Base-by-base conservation (phyloP, 2,797 vertebrate genomes). In the Bucorvus abyssinicus region DNA sequence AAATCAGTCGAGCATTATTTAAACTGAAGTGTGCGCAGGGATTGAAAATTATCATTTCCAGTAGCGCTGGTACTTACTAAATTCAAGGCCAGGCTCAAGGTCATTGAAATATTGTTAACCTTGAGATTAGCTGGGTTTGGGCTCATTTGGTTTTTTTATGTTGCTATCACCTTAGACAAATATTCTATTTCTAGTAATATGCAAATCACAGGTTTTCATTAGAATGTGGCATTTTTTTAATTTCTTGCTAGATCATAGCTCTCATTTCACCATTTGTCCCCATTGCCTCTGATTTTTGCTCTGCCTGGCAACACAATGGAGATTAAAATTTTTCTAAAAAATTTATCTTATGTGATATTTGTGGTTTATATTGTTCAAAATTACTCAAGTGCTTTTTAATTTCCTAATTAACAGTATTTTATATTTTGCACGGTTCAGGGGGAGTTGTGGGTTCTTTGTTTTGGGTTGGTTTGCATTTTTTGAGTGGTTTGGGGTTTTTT, bases 11-110 rank as follows among this genome's bases (percentile, higher is more conserved):
- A 53, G 19, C 26, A n/a, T 87, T 80, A 53, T n/a, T 86, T 86
- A 57, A 84, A 36, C 26, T 6, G 2, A 61, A 74, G 12, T 47
- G 10, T 27, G 8, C 19, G 5, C 13, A 19, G 26, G 10, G 12
- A 36, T 45, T 94, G 52, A 76, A 92, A 90, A 38, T 63, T 5
- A 24, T 49, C 23, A 4, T 84, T 88, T 90, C 65, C 40, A 65
- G 27, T 11, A 69, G 32, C 79, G n/a, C 47, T 90, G 14, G 20
- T 77, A 5, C 14, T 57, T 82, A 22, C 0, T 56, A 90, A 88
- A 79, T 76, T 56, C 77, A 93, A 95, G 90, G 77, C 93, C 70
- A 63, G 36, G 19, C 47, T 94, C 90, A 96, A 97, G 96, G 96
- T 97, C 95, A 67, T 42, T 79, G 70, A 84, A 93, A 52, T 76